Evolutionary conservation across 1,140 invertebrate genomes (phyloP).

Genomic region (Manduca sexta): DNA sequence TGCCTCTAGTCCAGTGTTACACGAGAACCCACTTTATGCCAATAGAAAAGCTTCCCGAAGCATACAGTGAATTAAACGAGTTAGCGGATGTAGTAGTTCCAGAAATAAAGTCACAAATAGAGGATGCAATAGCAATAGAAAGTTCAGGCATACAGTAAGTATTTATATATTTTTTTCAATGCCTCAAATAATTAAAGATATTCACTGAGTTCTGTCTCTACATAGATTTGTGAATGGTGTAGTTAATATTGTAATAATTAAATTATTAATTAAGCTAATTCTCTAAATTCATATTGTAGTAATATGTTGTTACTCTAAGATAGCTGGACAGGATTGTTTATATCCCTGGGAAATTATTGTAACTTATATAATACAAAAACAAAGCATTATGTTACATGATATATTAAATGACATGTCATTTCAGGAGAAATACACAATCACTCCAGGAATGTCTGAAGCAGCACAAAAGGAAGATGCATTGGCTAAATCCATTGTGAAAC

Average conservation of each 20-base stretch:
- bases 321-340: too few species aligned
- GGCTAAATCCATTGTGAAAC: slow-evolving; percentile 74
- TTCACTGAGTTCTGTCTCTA: too few species aligned
- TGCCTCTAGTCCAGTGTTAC: slow-evolving; percentile 79
- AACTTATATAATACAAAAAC: too few species aligned
- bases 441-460: slow-evolving; percentile 30
- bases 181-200: too few species aligned
- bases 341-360: too few species aligned
- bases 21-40: slow-evolving; percentile 80
- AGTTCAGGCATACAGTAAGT: slow-evolving; percentile 72
- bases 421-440: slow-evolving; percentile 30
- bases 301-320: too few species aligned
- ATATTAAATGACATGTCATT: slow-evolving; percentile 8
- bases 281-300: too few species aligned
- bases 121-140: slow-evolving; percentile 77
- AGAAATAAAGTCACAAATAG: slow-evolving; percentile 73
- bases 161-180: slow-evolving; percentile 10
- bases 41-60: slow-evolving; percentile 70
- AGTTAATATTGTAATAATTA: too few species aligned
- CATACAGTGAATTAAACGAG: slow-evolving; percentile 69
- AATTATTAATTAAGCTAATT: too few species aligned
- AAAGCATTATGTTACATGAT: too few species aligned
- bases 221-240: too few species aligned
- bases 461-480: slow-evolving; percentile 58
- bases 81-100: slow-evolving; percentile 59